Conservation (phyloP, 2,113 vertebrate genomes). For the Triplophysa rosa region DNA sequence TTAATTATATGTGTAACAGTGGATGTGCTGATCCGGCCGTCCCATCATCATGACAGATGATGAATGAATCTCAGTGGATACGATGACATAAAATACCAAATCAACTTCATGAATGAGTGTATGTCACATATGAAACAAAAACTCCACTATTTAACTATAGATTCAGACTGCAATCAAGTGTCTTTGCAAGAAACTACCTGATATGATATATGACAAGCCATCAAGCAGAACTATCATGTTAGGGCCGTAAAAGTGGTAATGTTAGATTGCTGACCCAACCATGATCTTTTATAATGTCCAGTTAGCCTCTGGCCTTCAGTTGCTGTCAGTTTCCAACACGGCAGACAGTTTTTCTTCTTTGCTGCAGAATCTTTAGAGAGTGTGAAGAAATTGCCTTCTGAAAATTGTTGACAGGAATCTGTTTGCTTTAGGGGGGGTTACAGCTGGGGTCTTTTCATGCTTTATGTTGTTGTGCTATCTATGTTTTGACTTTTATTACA, state of each 20-base stretch:
- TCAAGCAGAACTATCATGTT: conserved; percentile 8
- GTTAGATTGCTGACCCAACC: conserved; percentile 14
- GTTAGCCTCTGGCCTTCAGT: conserved; percentile 22
- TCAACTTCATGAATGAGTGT: neutral
- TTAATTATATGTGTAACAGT: conserved; percentile 71
- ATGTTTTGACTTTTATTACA: too few species aligned
- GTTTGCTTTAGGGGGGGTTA: conserved; percentile 32
- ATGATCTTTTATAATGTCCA: conserved; percentile 2
- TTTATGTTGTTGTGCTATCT: too few species aligned
- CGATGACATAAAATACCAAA: neutral
- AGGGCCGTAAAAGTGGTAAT: conserved; percentile 9
- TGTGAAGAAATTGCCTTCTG: conserved; percentile 9
- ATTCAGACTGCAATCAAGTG: neutral
- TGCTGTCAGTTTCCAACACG: neutral
- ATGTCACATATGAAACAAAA: conserved; percentile 11
- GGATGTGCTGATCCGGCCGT: conserved; percentile 51
- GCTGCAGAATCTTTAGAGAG: conserved; percentile 22
- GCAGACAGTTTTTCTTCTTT: conserved; percentile 11
- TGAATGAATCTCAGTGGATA: conserved; percentile 53
- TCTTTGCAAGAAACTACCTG: neutral
- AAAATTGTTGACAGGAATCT: conserved; percentile 47
- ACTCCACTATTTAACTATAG: neutral
- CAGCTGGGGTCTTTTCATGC: conserved; percentile 47
- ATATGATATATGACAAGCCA: neutral
- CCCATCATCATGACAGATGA: conserved; percentile 64